Base-by-base conservation (phyloP, 2,888 invertebrate genomes). In the Pseudeuparius sepicola region DNA sequence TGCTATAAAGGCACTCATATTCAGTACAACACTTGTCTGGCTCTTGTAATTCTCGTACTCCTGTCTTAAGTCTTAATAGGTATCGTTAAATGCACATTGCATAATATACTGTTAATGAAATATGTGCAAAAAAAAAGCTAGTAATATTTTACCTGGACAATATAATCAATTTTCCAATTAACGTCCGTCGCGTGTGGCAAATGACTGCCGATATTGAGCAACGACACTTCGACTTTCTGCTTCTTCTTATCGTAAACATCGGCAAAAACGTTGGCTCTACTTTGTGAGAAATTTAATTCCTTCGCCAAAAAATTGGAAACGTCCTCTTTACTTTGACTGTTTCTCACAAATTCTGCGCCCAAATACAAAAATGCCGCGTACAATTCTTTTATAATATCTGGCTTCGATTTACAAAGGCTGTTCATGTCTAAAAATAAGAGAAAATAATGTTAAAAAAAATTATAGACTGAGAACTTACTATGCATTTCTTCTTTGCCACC, bases 141-240 rank as follows among this genome's bases (percentile, higher is more conserved):
- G n/a, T n/a, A n/a, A n/a, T n/a, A n/a, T n/a, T n/a, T 36, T 49
- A 62, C 62, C 49, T 62, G 60, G 15, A 60, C 49, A 14, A 60
- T 49, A 41, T 58, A 70, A 56, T 73, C 72, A n/a, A 73, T 59
- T 52, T 71, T 73, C 73, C 73, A 74, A 40, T 70, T 67, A 1
- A 69, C 66, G 44, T 73, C 73, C 2, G 66, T 65, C 36, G 73
- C 64, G 47, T 70, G 70, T 1, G 71, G 71, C 40, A 71, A 55
- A 43, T 59, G 53, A 23, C 42, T 51, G 3, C 60, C 61, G 34
- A 62, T 55, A 43, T 56, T 57, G 15, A 59, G 49, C 18, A 63
- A 46, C 24, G 51, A 40, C 14, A 53, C 49, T 45, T 56, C 50
- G 24, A 62, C 41, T 20, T 46, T 44, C 4, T 43, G 30, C 38